Evolutionary conservation across 2,888 invertebrate species (phyloP).

Genomic region (Pterostichus niger): DNA sequence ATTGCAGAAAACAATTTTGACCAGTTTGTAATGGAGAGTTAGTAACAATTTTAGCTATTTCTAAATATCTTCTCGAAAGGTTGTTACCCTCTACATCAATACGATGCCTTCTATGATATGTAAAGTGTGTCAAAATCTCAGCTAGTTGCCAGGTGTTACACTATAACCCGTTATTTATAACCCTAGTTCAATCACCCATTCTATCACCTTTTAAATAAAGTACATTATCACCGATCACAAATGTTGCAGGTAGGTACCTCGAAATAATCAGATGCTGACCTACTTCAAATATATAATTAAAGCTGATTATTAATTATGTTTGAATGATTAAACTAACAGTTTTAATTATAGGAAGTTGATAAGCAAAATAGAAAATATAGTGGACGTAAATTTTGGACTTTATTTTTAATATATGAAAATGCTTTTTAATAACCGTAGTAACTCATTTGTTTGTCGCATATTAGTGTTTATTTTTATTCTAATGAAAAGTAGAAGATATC

Average conservation of each 20-base stretch:
- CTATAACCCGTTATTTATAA: constrained; percentile 29
- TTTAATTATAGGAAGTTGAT: neutral
- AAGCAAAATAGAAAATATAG: no score
- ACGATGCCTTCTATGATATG: constrained; percentile 9
- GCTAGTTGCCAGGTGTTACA: constrained; percentile 10
- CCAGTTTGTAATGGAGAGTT: no score
- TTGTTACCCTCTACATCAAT: constrained; percentile 25
- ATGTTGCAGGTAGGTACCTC: constrained; percentile 15
- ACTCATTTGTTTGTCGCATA: constrained; percentile 13
- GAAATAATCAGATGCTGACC: constrained; percentile 18
- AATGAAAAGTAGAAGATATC: constrained; percentile 9
- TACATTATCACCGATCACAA: constrained; percentile 22
- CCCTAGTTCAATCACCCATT: neutral
- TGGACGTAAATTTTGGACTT: neutral
- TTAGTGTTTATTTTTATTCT: constrained; percentile 20
- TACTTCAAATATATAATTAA: constrained; percentile 19
- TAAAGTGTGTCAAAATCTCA: constrained; percentile 28
- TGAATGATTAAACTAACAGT: neutral
- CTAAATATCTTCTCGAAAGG: neutral
- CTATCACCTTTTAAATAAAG: constrained; percentile 10
- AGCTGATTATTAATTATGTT: neutral
- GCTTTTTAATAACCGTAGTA: neutral
- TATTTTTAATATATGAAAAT: constrained; percentile 20
- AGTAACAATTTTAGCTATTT: no score
- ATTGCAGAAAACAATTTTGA: no score